Conservation (phyloP, 2,113 vertebrate species). For the Rhadina sibilatrix region DNA sequence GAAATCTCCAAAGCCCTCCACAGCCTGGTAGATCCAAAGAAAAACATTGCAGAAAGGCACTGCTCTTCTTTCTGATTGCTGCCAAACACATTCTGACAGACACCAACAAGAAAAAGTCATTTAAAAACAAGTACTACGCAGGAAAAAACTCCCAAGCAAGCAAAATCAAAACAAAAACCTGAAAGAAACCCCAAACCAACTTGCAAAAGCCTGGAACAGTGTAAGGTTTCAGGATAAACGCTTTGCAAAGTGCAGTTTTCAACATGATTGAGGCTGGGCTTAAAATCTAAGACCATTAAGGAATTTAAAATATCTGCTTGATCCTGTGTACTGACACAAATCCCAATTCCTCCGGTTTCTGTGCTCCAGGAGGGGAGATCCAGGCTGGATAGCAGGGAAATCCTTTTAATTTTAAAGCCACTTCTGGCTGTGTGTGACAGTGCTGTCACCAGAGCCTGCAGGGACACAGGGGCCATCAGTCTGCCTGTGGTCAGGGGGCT, state of each 20-base stretch:
- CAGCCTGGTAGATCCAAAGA: background rate
- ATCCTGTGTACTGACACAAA: background rate
- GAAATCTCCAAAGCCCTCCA: background rate
- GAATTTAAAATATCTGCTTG: background rate
- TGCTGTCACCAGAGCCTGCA: accelerated
- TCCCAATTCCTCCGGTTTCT: background rate
- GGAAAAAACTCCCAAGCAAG: background rate
- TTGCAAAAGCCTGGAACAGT: background rate
- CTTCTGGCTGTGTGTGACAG: accelerated
- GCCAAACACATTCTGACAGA: background rate
- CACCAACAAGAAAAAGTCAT: background rate
- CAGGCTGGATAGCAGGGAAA: background rate
- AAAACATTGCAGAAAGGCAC: accelerated
- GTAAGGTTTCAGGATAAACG: background rate
- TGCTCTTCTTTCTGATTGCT: background rate
- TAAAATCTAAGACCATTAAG: background rate
- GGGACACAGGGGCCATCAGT: accelerated
- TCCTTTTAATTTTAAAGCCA: accelerated
- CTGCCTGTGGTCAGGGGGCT: background rate
- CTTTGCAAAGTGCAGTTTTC: background rate
- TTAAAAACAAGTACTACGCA: background rate
- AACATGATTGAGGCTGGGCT: background rate
- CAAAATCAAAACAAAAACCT: background rate
- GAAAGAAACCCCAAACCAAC: background rate
- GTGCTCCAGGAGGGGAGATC: background rate